Evolutionary conservation across 2,888 invertebrate genomes (phyloP).

Genomic region (Caenorhabditis wallacei): DNA sequence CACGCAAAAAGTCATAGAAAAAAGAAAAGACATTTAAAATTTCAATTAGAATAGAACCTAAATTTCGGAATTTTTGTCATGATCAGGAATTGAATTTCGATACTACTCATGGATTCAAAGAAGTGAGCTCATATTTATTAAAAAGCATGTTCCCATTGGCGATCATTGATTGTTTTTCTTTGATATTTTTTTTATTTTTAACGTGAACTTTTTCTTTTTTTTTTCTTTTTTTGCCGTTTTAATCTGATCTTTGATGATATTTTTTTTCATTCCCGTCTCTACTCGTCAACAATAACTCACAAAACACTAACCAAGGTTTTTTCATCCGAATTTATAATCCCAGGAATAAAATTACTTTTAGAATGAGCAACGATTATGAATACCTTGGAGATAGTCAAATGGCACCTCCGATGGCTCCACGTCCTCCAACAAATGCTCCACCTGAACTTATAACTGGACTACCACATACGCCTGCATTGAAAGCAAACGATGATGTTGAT

Average conservation of each 20-base stretch:
- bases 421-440: constrained; percentile 25
- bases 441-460: constrained; percentile 21
- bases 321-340: neutral
- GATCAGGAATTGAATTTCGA: too few relatives aligned
- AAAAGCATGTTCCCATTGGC: too few relatives aligned
- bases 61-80: too few relatives aligned
- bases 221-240: constrained; percentile 2
- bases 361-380: constrained; percentile 53
- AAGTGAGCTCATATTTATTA: too few relatives aligned
- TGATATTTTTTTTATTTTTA: neutral
- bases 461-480: constrained; percentile 38
- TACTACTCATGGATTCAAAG: too few relatives aligned
- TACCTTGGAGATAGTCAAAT: constrained; percentile 24
- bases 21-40: too few relatives aligned
- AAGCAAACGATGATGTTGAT: constrained; percentile 49
- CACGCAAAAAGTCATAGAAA: too few relatives aligned
- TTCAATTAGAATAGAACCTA: too few relatives aligned
- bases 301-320: constrained; percentile 30
- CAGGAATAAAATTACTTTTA: neutral
- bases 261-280: constrained; percentile 19
- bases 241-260: neutral
- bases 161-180: neutral
- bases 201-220: neutral
- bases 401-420: constrained; percentile 42
- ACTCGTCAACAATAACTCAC: constrained; percentile 19